A percentile compares a stretch with the other conserved stretches of the same genome.
Conservation (phyloP, 2,113 vertebrate genomes). For the Pseudorectes ferrugineus region DNA sequence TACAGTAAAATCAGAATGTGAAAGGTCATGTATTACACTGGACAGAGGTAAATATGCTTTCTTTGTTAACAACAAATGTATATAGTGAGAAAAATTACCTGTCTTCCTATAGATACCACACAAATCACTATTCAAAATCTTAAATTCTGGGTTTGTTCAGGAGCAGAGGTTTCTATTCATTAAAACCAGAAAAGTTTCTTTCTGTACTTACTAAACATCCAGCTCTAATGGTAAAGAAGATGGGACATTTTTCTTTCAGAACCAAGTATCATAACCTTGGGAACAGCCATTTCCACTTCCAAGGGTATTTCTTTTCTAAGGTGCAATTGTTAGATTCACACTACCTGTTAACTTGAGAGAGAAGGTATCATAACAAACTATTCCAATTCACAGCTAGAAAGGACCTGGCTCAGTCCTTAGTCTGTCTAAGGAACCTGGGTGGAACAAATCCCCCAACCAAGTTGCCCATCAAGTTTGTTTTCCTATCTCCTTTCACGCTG, state of each 20-base stretch:
- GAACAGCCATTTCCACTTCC: background rate
- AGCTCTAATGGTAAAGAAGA: background rate
- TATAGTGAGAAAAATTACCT: background rate
- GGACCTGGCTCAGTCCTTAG: background rate
- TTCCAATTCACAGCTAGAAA: background rate
- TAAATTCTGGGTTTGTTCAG: background rate
- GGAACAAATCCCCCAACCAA: background rate
- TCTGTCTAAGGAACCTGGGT: background rate
- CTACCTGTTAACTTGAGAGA: background rate
- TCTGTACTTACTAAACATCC: background rate
- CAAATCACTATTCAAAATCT: background rate
- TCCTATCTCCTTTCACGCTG: accelerated
- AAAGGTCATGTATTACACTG: background rate
- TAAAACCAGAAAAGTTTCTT: background rate
- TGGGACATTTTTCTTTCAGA: background rate
- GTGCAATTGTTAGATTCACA: background rate
- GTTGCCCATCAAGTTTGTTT: background rate
- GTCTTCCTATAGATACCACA: background rate
- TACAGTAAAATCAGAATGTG: background rate
- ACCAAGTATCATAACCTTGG: background rate
- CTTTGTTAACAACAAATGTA: background rate
- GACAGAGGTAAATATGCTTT: background rate
- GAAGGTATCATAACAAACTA: background rate
- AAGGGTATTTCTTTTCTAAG: background rate
- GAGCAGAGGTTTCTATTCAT: background rate